These are phyloP conservation scores for Aptenodytes patagonicus DNA, from an alignment of 2,113 vertebrate species.

Conservation along the genomic window DNA sequence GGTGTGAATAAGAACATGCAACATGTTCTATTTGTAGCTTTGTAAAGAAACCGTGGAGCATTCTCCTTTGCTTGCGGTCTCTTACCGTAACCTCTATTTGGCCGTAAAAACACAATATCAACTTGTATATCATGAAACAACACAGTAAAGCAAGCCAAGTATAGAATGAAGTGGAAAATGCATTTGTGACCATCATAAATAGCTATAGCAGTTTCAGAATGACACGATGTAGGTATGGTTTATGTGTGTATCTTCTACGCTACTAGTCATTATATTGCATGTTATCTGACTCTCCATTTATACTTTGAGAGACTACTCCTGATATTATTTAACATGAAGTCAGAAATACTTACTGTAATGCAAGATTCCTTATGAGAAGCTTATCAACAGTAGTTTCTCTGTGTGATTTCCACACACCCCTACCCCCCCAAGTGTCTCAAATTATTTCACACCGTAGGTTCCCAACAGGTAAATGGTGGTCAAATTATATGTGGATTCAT, in stretches of 20 bases:
- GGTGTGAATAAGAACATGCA: background rate
- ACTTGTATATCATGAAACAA: background rate
- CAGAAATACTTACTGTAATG: background rate
- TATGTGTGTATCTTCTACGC: background rate
- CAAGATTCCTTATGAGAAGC: background rate
- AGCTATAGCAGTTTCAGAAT: background rate
- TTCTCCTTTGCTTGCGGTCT: background rate
- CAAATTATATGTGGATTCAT: background rate
- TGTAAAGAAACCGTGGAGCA: background rate
- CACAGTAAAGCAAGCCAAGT: background rate
- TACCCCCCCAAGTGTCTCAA: fast-evolving
- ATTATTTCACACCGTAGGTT: background rate
- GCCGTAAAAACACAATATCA: background rate
- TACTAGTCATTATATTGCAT: background rate
- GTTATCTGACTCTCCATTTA: background rate
- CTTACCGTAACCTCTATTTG: background rate
- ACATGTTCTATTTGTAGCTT: background rate
- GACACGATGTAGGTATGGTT: background rate
- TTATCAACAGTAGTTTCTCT: background rate
- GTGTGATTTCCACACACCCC: background rate
- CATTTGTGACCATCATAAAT: background rate
- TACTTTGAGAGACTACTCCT: background rate
- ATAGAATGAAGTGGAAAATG: background rate
- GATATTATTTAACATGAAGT: background rate
- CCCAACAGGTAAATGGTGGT: background rate